Evolutionary conservation across 92 coral and sea anemone genomes (phyloP), one percentile per base, ranked within the genome.

Genomic region (Bergia puertoricense): DNA sequence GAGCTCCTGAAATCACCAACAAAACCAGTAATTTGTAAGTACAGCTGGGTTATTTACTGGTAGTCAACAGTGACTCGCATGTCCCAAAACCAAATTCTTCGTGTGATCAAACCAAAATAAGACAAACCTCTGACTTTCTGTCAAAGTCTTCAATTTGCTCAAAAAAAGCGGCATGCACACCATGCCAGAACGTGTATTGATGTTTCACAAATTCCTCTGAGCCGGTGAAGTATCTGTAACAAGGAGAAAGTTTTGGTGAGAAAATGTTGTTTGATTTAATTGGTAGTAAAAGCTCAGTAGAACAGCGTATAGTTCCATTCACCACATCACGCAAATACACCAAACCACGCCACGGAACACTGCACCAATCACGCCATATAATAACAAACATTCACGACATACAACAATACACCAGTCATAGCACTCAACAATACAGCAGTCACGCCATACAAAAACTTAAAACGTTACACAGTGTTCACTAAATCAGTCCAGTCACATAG

Each of bases 141-240:
- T 97, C 99, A 71, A 81, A 95, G 84, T 97, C 99, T 74, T 97
- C 99, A 74, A 93, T 91, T 37, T 93, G 89, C 88, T 97, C 99
- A 88, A 97, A 97, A 88, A 95, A 97, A 51, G 94, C 95, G 0
- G 99, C 99, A 39, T 95, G 98, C 44, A 92, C 92, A 65, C 99
- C 99, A 86, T 96, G 99, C 99, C 99, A 96, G 91, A 96, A 96
- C 8, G 99, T 93, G 87, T 95, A 95, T 93, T 92, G 95, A 79
- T 96, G 99, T 84, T 96, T 96, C 36, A 85, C 90, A 37, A n/a
- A 92, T 11, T 93, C 98, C 62, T 95, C 99, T 13, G 94, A 86
- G 20, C 98, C 98, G 16, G 95, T 88, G 92, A 96, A 96, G 66
- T 96, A 96, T 87, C 99, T 96, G 57, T 15, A 41, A 43, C 20